Evolutionary conservation across 2,113 vertebrate genomes (phyloP).

Genomic region (Hippocampus abdominalis): DNA sequence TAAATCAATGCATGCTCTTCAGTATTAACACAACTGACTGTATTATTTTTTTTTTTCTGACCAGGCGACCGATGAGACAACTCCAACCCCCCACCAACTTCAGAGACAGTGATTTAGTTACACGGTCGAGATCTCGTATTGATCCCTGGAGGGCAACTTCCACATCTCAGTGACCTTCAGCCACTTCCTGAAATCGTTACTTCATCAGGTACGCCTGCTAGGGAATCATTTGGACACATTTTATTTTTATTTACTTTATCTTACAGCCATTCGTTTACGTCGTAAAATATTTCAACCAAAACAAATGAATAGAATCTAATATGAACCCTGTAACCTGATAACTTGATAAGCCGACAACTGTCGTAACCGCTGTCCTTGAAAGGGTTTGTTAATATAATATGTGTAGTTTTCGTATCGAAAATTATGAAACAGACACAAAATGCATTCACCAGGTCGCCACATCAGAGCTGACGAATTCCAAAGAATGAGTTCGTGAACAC

Average conservation of each 20-base stretch:
- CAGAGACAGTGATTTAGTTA: slow-evolving; percentile 52
- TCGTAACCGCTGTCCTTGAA: too few species aligned
- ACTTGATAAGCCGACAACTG: too few species aligned
- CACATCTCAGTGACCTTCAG: slow-evolving; percentile 33
- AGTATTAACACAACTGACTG: not conserved
- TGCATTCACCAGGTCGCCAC: not conserved
- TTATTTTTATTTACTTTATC: too few species aligned
- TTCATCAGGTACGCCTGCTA: not conserved
- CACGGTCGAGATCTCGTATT: slow-evolving; percentile 57
- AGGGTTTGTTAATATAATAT: too few species aligned
- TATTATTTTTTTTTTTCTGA: slow-evolving; percentile 2
- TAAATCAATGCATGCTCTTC: not conserved
- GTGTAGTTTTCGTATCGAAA: too few species aligned
- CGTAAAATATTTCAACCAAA: too few species aligned
- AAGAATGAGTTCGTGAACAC: not conserved
- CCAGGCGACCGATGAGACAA: not conserved
- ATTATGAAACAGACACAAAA: not conserved
- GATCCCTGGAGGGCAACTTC: slow-evolving; percentile 56
- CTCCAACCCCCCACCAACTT: slow-evolving; percentile 22
- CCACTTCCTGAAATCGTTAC: slow-evolving; percentile 13
- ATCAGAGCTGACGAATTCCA: slow-evolving; percentile 19
- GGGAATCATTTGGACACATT: too few species aligned
- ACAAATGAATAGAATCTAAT: too few species aligned
- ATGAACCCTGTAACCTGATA: too few species aligned
- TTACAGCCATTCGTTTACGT: too few species aligned